Evolutionary conservation across 2,113 vertebrate genomes (phyloP), one percentile per base, ranked within the genome.

Genomic region (Gobio gobio): DNA sequence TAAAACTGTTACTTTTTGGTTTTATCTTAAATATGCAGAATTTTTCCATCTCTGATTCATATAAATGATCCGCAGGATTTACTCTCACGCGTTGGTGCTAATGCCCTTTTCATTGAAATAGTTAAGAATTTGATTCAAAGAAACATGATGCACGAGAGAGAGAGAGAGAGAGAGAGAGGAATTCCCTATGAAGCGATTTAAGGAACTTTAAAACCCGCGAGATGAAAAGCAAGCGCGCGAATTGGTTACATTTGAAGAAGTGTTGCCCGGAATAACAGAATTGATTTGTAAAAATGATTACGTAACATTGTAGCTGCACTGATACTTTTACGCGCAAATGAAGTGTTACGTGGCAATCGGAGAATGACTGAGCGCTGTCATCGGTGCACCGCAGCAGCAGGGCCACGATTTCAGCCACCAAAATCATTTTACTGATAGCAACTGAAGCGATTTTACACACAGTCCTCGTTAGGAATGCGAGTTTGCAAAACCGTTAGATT

Each of bases 331-430:
- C 84, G 88, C 87, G 89, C 86, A 87, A 86, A 92, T 94, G 63
- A 84, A 90, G 94, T 93, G 92, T 94, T 95, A 95, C 95, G 95
- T 95, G 95, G 95, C 95, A 95, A 92, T 94, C 93, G 91, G 81
- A 91, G 92, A 92, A 83, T 43, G 81, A 83, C 47, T 10, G 81
- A 72, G 49, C 24, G 92, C 90, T 93, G 93, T 92, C 94, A 93
- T 84, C 86, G 61, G 77, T 64, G 66, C 49, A 16, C 24, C 8
- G 24, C 24, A 26, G 16, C 33, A 33, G 22, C 16, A 80, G 59
- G 14, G 8, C 45, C 59, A n/a, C 26, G 26, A 64, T 45, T 81
- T 13, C 14, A 16, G 18, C 10, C 1, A 54, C 1, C 24, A n/a
- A 66, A 68, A n/a, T 22, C 8, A 2, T 10, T 64, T 26, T 63